These are phyloP conservation scores for Urocitellus parryii DNA, from an alignment of 2,113 vertebrate species.

Conservation along the genomic window DNA sequence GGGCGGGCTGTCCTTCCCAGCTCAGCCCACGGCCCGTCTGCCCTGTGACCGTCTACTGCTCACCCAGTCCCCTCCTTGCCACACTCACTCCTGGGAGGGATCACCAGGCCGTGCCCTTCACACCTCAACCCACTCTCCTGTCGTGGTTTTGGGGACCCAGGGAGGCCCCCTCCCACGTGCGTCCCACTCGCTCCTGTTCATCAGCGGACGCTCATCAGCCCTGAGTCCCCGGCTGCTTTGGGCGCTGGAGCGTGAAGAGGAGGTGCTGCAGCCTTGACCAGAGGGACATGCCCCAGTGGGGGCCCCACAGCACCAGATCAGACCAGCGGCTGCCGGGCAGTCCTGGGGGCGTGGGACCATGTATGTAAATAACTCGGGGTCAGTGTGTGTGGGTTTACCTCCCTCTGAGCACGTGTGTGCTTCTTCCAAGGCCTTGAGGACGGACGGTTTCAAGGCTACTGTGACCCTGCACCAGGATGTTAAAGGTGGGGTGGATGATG, in stretches of 20 bases:
- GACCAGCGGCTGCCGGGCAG: neutral
- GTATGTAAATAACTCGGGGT: neutral
- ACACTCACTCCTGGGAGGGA: too few species aligned
- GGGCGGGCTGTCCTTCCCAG: neutral
- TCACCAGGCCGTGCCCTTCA: neutral
- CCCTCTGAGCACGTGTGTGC: neutral
- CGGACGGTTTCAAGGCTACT: neutral
- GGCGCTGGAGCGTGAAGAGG: neutral
- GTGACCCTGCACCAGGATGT: neutral
- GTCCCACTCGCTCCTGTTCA: neutral
- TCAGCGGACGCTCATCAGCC: neutral
- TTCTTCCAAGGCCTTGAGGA: neutral
- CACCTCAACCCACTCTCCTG: neutral
- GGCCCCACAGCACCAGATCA: neutral
- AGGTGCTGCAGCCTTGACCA: neutral
- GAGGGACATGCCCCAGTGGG: neutral
- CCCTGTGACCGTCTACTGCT: neutral
- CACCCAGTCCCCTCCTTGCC: neutral
- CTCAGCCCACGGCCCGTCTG: slow-evolving; percentile 45
- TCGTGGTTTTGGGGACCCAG: neutral
- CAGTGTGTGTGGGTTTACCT: neutral
- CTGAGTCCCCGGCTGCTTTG: neutral
- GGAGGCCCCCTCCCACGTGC: neutral
- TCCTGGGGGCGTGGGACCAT: neutral
- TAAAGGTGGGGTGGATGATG: neutral